These are phyloP conservation scores for Spilosoma lubricipeda DNA, from an alignment of 2,888 invertebrate species.

Conservation along the genomic window DNA sequence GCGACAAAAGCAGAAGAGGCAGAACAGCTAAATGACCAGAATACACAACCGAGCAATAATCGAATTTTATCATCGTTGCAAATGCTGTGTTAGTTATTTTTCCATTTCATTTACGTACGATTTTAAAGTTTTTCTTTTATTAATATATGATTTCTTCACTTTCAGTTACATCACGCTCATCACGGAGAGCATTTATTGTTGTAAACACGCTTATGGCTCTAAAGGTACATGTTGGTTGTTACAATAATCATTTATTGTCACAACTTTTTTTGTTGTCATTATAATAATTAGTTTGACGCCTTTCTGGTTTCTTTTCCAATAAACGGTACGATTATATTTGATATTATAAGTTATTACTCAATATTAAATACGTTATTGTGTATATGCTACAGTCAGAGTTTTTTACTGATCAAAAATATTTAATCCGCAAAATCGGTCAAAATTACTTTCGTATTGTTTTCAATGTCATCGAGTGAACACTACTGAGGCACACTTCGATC, in stretches of 20 bases:
- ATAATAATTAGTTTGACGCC: neutral
- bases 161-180: conserved; percentile 65
- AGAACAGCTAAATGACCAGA: conserved; percentile 64
- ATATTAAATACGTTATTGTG: neutral
- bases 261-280: neutral
- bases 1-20: conserved; percentile 63
- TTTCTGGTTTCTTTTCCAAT: conserved; percentile 11
- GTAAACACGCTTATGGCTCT: conserved; percentile 63
- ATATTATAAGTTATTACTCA: neutral
- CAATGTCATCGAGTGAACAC: too few relatives aligned
- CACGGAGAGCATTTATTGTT: conserved; percentile 66
- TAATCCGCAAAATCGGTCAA: too few relatives aligned
- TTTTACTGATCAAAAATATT: neutral
- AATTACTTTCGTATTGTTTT: too few relatives aligned
- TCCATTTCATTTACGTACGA: too few relatives aligned
- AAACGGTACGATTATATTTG: neutral
- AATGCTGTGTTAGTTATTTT: conserved; percentile 64
- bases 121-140: too few relatives aligned
- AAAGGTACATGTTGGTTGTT: conserved; percentile 61
- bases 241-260: neutral
- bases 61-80: conserved; percentile 62
- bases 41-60: conserved; percentile 41
- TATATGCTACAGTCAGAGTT: neutral
- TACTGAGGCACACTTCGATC: too few relatives aligned
- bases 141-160: conserved; percentile 14